A percentile compares a stretch with the other conserved stretches of the same genome.
These are phyloP conservation scores for Oryzias melastigma DNA, from an alignment of 2,113 vertebrate genomes.

Conservation along the genomic window DNA sequence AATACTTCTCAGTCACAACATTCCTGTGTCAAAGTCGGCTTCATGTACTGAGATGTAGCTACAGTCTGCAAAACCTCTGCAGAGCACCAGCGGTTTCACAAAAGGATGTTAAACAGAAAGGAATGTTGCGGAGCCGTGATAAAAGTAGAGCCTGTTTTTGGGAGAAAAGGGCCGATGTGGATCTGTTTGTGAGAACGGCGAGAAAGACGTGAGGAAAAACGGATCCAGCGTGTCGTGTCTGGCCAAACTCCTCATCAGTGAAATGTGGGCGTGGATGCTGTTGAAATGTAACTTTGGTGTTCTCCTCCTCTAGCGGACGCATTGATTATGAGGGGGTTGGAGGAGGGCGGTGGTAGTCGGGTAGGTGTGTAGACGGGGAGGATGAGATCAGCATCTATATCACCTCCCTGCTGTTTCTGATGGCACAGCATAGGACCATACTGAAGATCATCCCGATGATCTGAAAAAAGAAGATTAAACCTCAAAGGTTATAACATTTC, in stretches of 20 bases:
- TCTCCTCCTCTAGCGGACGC: conserved; percentile 12
- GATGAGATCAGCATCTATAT: conserved; percentile 74
- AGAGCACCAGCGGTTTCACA: conserved; percentile 22
- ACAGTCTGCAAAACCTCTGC: conserved; percentile 6
- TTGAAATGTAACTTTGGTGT: conserved; percentile 28
- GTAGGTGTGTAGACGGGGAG: not conserved
- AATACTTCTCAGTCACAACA: conserved; percentile 47
- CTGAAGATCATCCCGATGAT: conserved; percentile 97
- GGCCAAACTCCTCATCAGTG: conserved; percentile 26
- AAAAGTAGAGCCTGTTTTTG: conserved; percentile 25
- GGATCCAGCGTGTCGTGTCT: conserved; percentile 46
- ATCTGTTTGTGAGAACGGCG: conserved; percentile 40
- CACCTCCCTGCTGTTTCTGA: conserved; percentile 90
- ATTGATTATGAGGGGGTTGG: conserved; percentile 31
- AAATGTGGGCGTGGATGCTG: conserved; percentile 16
- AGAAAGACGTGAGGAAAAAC: conserved; percentile 10
- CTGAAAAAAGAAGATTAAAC: conserved; percentile 64
- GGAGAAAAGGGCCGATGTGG: conserved; percentile 1
- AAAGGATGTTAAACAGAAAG: conserved; percentile 8
- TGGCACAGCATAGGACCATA: conserved; percentile 95
- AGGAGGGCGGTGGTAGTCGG: conserved; percentile 3
- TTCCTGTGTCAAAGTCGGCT: conserved; percentile 41
- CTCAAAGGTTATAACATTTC: not conserved
- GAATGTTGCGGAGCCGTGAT: conserved; percentile 45
- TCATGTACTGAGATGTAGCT: conserved; percentile 1